A percentile compares a stretch with the other conserved stretches of the same genome.
These are phyloP conservation scores for Cryptosula pallasiana DNA, from an alignment of 2,888 invertebrate genomes.

Conservation along the genomic window DNA sequence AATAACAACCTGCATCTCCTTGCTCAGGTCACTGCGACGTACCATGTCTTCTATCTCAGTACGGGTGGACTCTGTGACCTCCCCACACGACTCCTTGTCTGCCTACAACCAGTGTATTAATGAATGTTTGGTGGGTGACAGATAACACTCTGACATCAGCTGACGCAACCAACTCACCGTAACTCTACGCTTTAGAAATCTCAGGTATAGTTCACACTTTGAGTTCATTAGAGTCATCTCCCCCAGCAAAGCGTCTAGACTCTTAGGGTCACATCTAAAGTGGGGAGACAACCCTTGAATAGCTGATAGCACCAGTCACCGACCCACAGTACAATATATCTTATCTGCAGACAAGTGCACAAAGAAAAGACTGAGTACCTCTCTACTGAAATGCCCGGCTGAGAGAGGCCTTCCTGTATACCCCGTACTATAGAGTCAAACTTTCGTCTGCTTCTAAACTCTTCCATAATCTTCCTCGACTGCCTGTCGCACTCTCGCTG, in stretches of 20 bases:
- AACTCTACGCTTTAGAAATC: conserved; percentile 72
- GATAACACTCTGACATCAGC: no score
- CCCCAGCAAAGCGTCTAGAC: conserved; percentile 77
- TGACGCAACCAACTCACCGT: conserved; percentile 39
- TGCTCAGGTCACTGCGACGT: conserved; percentile 60
- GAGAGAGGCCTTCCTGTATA: conserved; percentile 14
- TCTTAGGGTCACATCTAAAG: conserved; percentile 68
- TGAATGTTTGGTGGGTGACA: no score
- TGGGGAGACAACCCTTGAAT: no score
- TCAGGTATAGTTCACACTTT: conserved; percentile 80
- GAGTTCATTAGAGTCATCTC: conserved; percentile 89
- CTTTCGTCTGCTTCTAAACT: conserved; percentile 68
- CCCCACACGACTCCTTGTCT: conserved; percentile 19
- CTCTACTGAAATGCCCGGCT: neutral
- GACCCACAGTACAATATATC: no score
- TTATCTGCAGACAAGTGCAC: no score
- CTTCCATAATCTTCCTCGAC: conserved; percentile 60
- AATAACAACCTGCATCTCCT: conserved; percentile 59
- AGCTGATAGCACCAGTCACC: no score
- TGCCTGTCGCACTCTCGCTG: conserved; percentile 65
- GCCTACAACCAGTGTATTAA: no score
- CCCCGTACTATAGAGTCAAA: conserved; percentile 59
- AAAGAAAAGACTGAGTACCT: no score
- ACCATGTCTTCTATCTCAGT: conserved; percentile 62
- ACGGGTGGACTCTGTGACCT: neutral